Base-by-base conservation (phyloP, 2,888 invertebrate genomes). In the Xestia c-nigrum region DNA sequence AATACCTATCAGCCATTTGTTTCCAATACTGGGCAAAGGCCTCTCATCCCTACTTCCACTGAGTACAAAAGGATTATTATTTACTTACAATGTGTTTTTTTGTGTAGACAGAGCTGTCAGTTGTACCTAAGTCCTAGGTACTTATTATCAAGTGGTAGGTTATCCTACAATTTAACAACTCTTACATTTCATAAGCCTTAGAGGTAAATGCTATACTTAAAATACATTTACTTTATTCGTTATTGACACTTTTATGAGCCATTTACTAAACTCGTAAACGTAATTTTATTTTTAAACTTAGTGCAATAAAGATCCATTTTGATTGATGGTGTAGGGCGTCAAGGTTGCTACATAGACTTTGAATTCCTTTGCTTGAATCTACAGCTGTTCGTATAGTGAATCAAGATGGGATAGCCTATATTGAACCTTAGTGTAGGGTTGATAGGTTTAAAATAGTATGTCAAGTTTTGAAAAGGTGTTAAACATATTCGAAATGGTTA, bases 191-290 rank as follows among this genome's bases (percentile, higher is more conserved):
- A 61, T 14, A 46, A 0, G 65, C 59, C n/a, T n/a, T 31, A 31
- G 31, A 31, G 31, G 1, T 31, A 79, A 74, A 80, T 38, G 40
- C 63, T 40, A 57, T 76, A n/a, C n/a, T n/a, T n/a, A 65, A 78
- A 79, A 61, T 59, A 59, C 59, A 43, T 65, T 47, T 55, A 55
- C 55, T 47, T 31, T 40, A 55, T 40, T 43, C 31, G 52, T 47
- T 43, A 43, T 70, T 74, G 57, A 72, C 70, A 67, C 61, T 52
- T 74, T 80, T 83, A 85, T 59, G 65, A 46, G 50, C 57, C 75
- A 68, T 72, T 76, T 69, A 72, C 63, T 46, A 24, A 70, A 40
- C 55, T 46, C 16, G 2, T 74, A 74, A 57, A 81, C 16, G 63
- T 43, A 61, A 74, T 66, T 61, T 64, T 67, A 57, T 43, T 64